phyloP scores from a whole-genome alignment of 2,113 vertebrate species.

The Rafetus swinhoei region DNA sequence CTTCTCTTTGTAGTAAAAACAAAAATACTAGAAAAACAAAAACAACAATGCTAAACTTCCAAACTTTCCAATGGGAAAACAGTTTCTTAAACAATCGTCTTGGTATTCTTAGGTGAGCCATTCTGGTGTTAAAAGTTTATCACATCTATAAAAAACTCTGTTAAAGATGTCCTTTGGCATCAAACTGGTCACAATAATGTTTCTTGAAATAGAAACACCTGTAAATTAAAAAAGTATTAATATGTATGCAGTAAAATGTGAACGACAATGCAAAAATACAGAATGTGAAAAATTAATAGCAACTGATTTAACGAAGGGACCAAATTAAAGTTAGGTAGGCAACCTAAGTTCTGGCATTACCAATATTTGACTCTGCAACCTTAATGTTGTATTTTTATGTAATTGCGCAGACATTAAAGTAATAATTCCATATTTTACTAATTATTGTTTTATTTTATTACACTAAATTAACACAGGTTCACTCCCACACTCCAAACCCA shows the following conservation, averaged over 20 bases:
- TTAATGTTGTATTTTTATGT: background rate
- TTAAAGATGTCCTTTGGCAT: slow-evolving; percentile 64
- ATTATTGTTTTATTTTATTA: background rate
- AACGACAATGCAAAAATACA: background rate
- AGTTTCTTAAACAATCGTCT: slow-evolving; percentile 81
- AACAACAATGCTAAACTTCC: slow-evolving; percentile 87
- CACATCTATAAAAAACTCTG: slow-evolving; percentile 33
- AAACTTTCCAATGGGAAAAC: slow-evolving; percentile 80
- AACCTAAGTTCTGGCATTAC: background rate
- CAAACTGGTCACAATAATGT: slow-evolving; percentile 52
- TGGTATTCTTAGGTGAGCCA: slow-evolving; percentile 85
- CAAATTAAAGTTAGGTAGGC: background rate
- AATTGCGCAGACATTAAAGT: background rate
- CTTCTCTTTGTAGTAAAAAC: slow-evolving; percentile 96
- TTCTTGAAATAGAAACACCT: slow-evolving; percentile 72
- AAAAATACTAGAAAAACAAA: slow-evolving; percentile 92
- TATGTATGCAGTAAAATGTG: background rate
- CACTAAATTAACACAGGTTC: background rate
- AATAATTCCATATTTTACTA: background rate
- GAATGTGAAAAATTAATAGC: background rate
- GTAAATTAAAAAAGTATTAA: slow-evolving; percentile 59
- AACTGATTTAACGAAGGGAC: background rate
- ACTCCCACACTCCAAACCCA: background rate
- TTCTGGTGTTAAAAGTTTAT: slow-evolving; percentile 75
- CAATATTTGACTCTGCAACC: background rate